Conservation (phyloP, 2,797 vertebrate genomes). For the Hafferia zeledoni region DNA sequence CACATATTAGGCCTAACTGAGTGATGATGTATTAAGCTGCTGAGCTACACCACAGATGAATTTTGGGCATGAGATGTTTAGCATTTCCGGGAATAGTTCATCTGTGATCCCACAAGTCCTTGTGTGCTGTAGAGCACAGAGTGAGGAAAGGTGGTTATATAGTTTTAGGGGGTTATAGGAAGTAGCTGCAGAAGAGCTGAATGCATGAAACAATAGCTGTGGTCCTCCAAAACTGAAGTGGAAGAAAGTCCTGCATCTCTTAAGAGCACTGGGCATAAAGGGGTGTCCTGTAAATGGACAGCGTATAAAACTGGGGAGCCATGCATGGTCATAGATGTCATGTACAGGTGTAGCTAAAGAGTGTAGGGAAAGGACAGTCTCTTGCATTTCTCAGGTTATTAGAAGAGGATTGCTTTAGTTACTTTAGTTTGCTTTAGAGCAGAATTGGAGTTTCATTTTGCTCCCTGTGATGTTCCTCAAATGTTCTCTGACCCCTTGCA, state of each 20-base stretch:
- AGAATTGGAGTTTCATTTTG: neutral
- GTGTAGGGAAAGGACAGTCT: neutral
- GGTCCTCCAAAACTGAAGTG: neutral
- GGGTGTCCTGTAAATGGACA: neutral
- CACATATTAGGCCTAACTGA: neutral
- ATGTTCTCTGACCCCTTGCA: neutral
- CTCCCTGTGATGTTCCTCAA: neutral
- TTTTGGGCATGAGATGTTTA: neutral
- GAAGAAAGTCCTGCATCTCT: neutral
- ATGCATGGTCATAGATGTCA: neutral
- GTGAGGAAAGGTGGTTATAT: neutral
- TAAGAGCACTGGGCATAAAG: neutral
- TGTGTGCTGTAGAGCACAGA: neutral
- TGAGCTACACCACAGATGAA: neutral
- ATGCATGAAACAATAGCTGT: neutral
- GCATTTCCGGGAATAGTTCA: neutral
- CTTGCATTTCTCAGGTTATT: neutral
- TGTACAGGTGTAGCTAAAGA: fast-evolving
- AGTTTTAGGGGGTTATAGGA: neutral
- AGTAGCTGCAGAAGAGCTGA: neutral
- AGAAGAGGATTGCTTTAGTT: neutral
- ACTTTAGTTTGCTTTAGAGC: neutral
- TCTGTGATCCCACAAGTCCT: neutral
- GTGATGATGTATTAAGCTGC: neutral
- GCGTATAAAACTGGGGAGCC: neutral